Conservation (phyloP, 2,797 vertebrate species). For the Geotrypetes seraphini region DNA sequence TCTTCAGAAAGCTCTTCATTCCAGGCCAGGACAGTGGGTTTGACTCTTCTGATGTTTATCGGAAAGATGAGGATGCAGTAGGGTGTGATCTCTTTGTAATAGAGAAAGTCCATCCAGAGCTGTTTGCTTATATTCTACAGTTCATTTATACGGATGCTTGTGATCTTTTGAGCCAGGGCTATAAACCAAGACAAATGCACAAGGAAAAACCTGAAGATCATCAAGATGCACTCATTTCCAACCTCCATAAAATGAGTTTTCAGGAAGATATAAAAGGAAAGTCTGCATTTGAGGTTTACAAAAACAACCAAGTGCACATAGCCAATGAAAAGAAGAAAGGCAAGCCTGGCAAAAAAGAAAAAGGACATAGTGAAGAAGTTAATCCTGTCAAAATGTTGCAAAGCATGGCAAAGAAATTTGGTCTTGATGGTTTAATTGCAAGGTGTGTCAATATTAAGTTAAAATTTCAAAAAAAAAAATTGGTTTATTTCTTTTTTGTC, state of each 20-base stretch:
- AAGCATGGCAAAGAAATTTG: conserved; percentile 77
- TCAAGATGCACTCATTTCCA: conserved; percentile 68
- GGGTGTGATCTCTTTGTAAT: conserved; percentile 80
- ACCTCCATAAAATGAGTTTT: conserved; percentile 65
- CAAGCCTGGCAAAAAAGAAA: conserved; percentile 66
- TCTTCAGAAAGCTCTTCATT: conserved; percentile 75
- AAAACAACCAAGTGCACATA: conserved; percentile 59
- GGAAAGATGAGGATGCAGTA: conserved; percentile 70
- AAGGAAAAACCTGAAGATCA: conserved; percentile 51
- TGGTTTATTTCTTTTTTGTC: too few species aligned
- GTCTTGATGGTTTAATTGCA: conserved; percentile 69
- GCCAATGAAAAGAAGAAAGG: conserved; percentile 61
- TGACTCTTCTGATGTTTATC: conserved; percentile 48
- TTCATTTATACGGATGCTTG: conserved; percentile 91
- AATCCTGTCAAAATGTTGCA: conserved; percentile 85
- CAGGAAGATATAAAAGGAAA: conserved; percentile 56
- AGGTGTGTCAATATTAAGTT: conserved; percentile 70
- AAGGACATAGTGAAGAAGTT: conserved; percentile 48
- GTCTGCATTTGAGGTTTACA: conserved; percentile 77
- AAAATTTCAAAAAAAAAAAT: too few species aligned
- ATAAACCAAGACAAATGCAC: conserved; percentile 49
- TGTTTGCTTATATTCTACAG: conserved; percentile 73
- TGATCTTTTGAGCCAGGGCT: conserved; percentile 76
- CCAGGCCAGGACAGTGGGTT: conserved; percentile 33
- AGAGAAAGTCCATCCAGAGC: conserved; percentile 76